phyloP scores from a whole-genome alignment of 1,140 invertebrate genomes.

The Brachionus sp. region DNA sequence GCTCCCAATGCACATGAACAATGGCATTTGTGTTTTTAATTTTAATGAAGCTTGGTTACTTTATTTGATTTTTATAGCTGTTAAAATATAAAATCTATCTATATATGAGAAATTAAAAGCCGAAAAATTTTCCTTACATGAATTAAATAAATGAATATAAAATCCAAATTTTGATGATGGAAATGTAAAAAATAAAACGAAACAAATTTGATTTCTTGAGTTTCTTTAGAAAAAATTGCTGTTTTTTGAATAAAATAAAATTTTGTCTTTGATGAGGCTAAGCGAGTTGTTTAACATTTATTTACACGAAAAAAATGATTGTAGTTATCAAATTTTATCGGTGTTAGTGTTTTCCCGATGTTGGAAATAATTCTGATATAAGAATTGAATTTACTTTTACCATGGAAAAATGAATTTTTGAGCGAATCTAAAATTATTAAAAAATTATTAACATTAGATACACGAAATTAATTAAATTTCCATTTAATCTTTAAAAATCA shows the following conservation, averaged over 20 bases:
- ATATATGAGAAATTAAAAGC: background rate
- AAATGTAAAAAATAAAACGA: no score
- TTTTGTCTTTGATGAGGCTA: background rate
- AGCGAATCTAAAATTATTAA: background rate
- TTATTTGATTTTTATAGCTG: background rate
- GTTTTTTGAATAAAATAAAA: background rate
- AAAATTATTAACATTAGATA: background rate
- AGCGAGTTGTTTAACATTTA: background rate
- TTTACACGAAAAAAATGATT: background rate
- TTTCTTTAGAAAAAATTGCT: background rate
- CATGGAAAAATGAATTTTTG: background rate
- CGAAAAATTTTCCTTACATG: no score
- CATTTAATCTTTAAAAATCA: background rate
- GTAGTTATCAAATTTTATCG: background rate
- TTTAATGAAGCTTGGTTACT: background rate
- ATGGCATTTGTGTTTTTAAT: slow-evolving; percentile 28
- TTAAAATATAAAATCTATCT: background rate
- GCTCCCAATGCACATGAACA: slow-evolving; percentile 19
- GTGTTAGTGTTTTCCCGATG: background rate
- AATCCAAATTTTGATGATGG: no score
- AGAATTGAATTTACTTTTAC: background rate
- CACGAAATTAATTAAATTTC: background rate
- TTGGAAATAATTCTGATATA: background rate
- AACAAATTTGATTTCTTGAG: no score
- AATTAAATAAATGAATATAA: no score